Percentiles rank a stretch among this genome's conserved stretches.
Evolutionary conservation across 2,888 invertebrate genomes (phyloP).

Genomic region (Harpagoxenus sublaevis): DNA sequence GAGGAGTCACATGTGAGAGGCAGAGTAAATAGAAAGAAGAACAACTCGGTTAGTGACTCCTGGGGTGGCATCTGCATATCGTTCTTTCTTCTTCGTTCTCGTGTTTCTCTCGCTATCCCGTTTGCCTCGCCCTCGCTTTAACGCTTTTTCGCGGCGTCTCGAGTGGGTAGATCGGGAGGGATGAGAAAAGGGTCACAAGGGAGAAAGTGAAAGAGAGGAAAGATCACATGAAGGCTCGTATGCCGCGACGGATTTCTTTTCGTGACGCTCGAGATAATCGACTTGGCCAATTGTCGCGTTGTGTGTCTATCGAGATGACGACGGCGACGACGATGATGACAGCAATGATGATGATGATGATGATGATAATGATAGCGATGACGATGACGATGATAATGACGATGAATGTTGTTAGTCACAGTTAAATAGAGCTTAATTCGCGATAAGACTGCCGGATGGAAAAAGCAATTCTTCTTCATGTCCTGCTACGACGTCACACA

Average conservation of each 20-base stretch:
- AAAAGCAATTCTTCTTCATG: neutral
- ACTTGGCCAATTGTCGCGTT: conserved; percentile 82
- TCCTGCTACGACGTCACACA: neutral
- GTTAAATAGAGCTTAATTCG: conserved; percentile 60
- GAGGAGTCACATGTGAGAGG: conserved; percentile 79
- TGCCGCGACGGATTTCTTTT: conserved; percentile 17
- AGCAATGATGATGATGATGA: neutral
- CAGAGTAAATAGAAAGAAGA: conserved; percentile 82
- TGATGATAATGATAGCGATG: neutral
- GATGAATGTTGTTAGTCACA: conserved; percentile 66
- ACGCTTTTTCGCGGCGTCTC: conserved; percentile 9
- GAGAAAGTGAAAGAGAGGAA: conserved; percentile 24
- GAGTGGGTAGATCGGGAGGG: neutral
- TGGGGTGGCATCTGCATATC: conserved; percentile 38
- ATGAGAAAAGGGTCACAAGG: neutral
- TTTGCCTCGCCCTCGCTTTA: conserved; percentile 35
- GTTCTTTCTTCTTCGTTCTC: conserved; percentile 27
- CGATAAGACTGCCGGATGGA: neutral
- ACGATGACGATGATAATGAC: neutral
- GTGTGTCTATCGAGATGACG: conserved; percentile 81
- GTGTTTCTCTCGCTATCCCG: conserved; percentile 17
- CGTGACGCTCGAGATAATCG: conserved; percentile 21
- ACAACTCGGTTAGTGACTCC: conserved; percentile 80
- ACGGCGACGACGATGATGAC: conserved; percentile 1
- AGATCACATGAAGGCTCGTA: neutral